These are phyloP conservation scores for Drosophila ustulata DNA, from an alignment of 2,888 invertebrate species.

Conservation along the genomic window DNA sequence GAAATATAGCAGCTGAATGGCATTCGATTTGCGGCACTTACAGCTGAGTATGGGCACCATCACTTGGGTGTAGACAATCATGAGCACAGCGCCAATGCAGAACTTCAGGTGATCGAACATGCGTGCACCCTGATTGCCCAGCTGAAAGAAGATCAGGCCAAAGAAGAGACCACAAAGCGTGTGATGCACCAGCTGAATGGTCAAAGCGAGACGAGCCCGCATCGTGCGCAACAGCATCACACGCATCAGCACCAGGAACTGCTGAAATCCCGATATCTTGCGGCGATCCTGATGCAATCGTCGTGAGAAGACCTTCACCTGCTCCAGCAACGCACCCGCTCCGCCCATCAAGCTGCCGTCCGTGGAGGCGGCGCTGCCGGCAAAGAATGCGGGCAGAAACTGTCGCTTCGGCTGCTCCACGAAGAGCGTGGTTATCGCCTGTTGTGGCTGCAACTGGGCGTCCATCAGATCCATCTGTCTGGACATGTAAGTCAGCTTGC, in stretches of 20 bases:
- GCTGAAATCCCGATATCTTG: conserved; percentile 86
- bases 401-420: conserved; percentile 79
- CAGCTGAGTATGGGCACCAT: conserved; percentile 90
- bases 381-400: conserved; percentile 59
- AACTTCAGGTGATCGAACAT: conserved; percentile 90
- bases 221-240: conserved; percentile 88
- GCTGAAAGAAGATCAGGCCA: conserved; percentile 87
- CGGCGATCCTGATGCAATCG: conserved; percentile 84
- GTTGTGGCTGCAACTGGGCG: conserved; percentile 79
- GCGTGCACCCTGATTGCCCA: conserved; percentile 88
- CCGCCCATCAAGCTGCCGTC: conserved; percentile 75
- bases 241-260: conserved; percentile 87
- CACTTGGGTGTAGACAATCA: conserved; percentile 89
- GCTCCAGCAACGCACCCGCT: conserved; percentile 84
- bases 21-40: conserved; percentile 84
- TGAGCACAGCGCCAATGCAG: conserved; percentile 88
- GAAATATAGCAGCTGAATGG: neutral
- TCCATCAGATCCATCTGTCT: conserved; percentile 40
- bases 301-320: conserved; percentile 86
- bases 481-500: conserved; percentile 84
- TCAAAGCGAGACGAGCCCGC: conserved; percentile 87
- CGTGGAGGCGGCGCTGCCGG: conserved; percentile 70
- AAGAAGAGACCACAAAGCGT: conserved; percentile 87
- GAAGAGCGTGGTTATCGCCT: conserved; percentile 84
- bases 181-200: conserved; percentile 88